These are phyloP conservation scores for Cygnus atratus DNA, from an alignment of 2,113 vertebrate species.

Conservation along the genomic window DNA sequence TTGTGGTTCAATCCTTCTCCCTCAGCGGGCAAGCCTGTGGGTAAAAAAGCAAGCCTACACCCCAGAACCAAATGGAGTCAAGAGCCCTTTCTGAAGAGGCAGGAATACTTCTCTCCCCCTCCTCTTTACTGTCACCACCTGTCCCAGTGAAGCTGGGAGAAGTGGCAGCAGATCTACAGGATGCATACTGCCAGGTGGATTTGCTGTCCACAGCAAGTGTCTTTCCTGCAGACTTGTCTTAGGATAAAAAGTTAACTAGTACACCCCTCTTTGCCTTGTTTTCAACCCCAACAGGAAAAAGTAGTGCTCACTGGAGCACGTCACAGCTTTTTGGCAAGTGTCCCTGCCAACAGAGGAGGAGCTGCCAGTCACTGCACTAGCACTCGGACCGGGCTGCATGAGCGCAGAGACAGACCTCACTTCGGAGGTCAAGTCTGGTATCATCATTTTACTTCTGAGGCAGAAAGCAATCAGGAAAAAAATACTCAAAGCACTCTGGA, in stretches of 20 bases:
- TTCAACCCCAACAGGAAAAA: not conserved
- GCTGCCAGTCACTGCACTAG: not conserved
- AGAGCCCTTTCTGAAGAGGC: not conserved
- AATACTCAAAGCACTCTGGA: not conserved
- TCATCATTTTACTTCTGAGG: not conserved
- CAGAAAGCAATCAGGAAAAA: not conserved
- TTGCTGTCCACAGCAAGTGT: slow-evolving; percentile 21
- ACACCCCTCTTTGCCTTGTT: not conserved
- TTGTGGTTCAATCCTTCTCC: not conserved
- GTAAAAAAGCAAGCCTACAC: not conserved
- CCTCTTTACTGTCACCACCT: not conserved
- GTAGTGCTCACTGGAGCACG: not conserved
- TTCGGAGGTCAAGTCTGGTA: not conserved
- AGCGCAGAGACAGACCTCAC: not conserved
- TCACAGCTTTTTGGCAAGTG: not conserved
- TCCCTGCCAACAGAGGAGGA: not conserved
- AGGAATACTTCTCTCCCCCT: not conserved
- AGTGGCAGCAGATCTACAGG: slow-evolving; percentile 8
- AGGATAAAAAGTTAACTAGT: not conserved
- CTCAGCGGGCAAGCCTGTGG: not conserved
- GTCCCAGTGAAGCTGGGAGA: not conserved
- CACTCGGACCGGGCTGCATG: not conserved
- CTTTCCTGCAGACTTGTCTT: not conserved
- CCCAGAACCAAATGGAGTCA: not conserved
- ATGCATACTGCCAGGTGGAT: slow-evolving; percentile 10